Conservation (phyloP, 2,888 invertebrate genomes). For the Liopterus haemorrhoidalis region DNA sequence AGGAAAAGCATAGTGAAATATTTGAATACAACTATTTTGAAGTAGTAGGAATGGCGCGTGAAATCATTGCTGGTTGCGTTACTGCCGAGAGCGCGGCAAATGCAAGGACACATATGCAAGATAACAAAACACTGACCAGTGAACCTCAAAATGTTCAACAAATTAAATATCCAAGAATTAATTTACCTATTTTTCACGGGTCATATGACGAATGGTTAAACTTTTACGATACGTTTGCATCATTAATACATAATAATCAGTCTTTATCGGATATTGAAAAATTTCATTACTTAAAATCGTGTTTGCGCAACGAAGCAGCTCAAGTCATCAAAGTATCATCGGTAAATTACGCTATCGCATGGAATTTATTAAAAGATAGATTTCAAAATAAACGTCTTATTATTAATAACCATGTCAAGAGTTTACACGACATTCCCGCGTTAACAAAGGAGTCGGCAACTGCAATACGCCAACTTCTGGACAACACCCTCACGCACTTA, state of each 20-base stretch:
- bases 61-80: too few relatives aligned
- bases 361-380: conserved; percentile 14
- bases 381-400: conserved; percentile 22
- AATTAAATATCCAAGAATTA: conserved; percentile 18
- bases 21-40: background rate
- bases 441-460: conserved; percentile 9
- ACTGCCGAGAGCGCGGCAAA: too few relatives aligned
- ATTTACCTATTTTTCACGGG: conserved; percentile 17
- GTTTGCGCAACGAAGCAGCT: conserved; percentile 16
- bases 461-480: conserved; percentile 12
- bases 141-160: conserved; percentile 2
- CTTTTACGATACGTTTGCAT: conserved; percentile 20
- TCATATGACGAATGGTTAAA: conserved; percentile 12
- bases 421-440: conserved; percentile 11
- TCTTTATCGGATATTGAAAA: conserved; percentile 17
- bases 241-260: conserved; percentile 16
- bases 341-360: conserved; percentile 22
- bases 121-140: background rate
- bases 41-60: conserved; percentile 7
- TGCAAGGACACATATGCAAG: background rate
- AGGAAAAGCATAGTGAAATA: conserved; percentile 2
- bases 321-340: conserved; percentile 20
- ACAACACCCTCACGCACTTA: conserved; percentile 28
- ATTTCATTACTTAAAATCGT: conserved; percentile 20
- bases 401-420: conserved; percentile 17